These are phyloP conservation scores for Psittacula echo DNA, from an alignment of 2,797 vertebrate genomes.

Conservation along the genomic window DNA sequence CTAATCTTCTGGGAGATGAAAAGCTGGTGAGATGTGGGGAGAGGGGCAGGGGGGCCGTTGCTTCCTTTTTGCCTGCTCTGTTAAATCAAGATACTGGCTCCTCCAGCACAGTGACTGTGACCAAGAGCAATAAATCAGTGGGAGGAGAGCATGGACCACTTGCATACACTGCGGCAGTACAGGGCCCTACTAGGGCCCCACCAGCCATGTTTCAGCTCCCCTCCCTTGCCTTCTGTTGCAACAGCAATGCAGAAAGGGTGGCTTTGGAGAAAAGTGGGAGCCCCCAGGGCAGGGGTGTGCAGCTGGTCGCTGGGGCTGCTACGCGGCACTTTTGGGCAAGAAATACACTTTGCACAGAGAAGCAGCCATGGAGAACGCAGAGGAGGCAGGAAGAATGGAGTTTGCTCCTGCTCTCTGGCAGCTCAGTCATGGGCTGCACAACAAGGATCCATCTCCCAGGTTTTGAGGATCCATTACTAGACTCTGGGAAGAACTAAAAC, in stretches of 20 bases:
- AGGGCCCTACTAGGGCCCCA: neutral
- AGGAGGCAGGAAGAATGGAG: neutral
- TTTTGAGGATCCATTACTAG: neutral
- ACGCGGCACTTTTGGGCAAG: neutral
- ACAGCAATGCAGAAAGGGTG: neutral
- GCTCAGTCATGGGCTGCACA: neutral
- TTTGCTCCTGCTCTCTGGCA: neutral
- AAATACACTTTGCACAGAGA: neutral
- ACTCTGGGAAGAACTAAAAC: neutral
- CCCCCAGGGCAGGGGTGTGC: neutral
- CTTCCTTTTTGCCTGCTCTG: conserved; percentile 4
- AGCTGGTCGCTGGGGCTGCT: neutral
- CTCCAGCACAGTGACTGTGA: neutral
- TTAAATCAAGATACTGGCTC: conserved; percentile 12
- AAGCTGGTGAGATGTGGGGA: neutral
- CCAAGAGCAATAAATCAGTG: neutral
- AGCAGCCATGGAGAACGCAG: neutral
- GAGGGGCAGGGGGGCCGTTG: rapidly evolving
- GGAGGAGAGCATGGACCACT: neutral
- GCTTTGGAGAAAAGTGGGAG: neutral
- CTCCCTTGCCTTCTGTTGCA: neutral
- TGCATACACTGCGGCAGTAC: neutral
- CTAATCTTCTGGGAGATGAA: neutral
- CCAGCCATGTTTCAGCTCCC: neutral
- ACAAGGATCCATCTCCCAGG: neutral